phyloP scores from a whole-genome alignment of 2,888 invertebrate species.

The Chymomyza caudatula region DNA sequence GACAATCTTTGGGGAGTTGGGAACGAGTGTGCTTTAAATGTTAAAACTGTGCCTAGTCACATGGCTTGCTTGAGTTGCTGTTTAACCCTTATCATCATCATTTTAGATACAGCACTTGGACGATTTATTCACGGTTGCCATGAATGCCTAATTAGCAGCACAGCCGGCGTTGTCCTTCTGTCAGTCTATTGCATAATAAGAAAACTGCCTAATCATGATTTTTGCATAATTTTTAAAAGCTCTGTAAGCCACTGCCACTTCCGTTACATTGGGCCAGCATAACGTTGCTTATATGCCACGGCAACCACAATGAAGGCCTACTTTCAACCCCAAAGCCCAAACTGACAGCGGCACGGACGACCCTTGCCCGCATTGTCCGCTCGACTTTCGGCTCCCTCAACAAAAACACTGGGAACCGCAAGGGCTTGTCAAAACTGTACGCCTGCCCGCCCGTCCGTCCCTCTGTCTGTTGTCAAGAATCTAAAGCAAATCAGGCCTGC shows the following conservation, averaged over 20 bases:
- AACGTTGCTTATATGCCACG: not conserved
- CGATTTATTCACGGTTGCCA: constrained; percentile 10
- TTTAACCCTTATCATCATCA: not conserved
- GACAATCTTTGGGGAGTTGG: not conserved
- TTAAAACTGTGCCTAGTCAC: not conserved
- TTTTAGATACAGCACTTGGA: too few species aligned
- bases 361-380: not conserved
- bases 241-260: constrained; percentile 16
- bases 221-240: constrained; percentile 58
- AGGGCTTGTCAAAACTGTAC: not conserved
- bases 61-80: not conserved
- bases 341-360: not conserved
- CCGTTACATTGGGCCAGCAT: not conserved
- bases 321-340: constrained; percentile 14
- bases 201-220: constrained; percentile 63
- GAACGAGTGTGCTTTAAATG: not conserved
- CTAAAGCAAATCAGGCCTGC: constrained; percentile 19
- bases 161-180: not conserved
- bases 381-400: constrained; percentile 21
- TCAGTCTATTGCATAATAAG: constrained; percentile 16
- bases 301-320: constrained; percentile 35
- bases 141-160: constrained; percentile 59
- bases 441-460: constrained; percentile 6
- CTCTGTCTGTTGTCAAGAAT: constrained; percentile 21
- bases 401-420: not conserved